Evolutionary conservation across 2,113 vertebrate species (phyloP).

Genomic region (Elephas maximus): DNA sequence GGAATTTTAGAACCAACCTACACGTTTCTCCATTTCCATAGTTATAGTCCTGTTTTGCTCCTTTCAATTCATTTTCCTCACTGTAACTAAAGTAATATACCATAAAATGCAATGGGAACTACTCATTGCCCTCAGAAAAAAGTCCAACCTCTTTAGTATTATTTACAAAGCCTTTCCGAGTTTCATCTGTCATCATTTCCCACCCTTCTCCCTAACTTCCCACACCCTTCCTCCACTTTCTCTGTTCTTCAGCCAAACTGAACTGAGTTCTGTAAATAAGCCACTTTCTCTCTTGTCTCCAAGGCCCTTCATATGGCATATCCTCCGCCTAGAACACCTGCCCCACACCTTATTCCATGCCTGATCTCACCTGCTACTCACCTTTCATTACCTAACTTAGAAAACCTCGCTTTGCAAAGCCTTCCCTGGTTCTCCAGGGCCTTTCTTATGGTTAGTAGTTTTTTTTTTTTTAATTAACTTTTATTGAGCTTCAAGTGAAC

Average conservation of each 20-base stretch:
- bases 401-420: neutral
- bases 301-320: neutral
- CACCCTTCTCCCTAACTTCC: neutral
- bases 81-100: neutral
- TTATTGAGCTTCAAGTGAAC: no score
- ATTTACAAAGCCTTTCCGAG: neutral
- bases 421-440: slow-evolving; percentile 22
- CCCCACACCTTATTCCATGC: neutral
- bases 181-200: neutral
- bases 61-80: slow-evolving; percentile 8
- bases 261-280: slow-evolving; percentile 9
- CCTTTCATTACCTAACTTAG: neutral
- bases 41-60: slow-evolving; percentile 39
- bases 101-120: slow-evolving; percentile 7
- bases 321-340: slow-evolving; percentile 12
- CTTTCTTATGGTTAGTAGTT: slow-evolving; percentile 3
- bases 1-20: neutral
- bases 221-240: neutral
- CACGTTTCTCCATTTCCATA: neutral
- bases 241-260: slow-evolving; percentile 1
- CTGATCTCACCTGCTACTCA: neutral
- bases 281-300: neutral
- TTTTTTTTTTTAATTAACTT: neutral
- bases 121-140: neutral
- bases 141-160: neutral